Percentiles rank a stretch among this genome's conserved stretches.
Conservation (phyloP, 2,797 vertebrate species). For the Argyrosomus regius region DNA sequence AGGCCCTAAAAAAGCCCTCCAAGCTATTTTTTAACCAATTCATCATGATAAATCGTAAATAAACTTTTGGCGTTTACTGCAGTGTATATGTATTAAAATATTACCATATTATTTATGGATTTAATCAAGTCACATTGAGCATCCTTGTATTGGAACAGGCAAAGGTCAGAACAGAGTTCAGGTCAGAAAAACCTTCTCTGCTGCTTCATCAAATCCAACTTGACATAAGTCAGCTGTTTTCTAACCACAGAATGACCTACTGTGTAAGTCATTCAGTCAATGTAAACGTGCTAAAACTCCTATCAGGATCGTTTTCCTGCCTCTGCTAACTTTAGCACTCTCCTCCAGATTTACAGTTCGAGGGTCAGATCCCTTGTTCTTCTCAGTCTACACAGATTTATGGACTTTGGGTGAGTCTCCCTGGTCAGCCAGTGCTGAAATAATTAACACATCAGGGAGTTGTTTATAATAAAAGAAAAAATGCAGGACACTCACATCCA, state of each 20-base stretch:
- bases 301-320: conserved; percentile 68
- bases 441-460: conserved; percentile 69
- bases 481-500: background rate
- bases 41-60: background rate
- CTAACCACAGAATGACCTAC: conserved; percentile 41
- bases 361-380: conserved; percentile 69
- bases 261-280: conserved; percentile 60
- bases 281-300: conserved; percentile 65
- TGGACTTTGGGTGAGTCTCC: conserved; percentile 67
- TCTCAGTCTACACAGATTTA: conserved; percentile 73
- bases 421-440: conserved; percentile 61
- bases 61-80: background rate
- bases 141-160: background rate
- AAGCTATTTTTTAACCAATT: background rate
- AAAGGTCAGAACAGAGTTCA: conserved; percentile 14
- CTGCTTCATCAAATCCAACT: conserved; percentile 20
- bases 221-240: conserved; percentile 23
- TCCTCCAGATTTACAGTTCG: conserved; percentile 77
- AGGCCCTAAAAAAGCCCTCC: background rate
- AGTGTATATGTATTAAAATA: background rate
- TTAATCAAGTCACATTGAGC: background rate
- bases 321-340: conserved; percentile 59
- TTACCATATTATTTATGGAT: background rate
- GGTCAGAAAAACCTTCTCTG: conserved; percentile 1
- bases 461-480: conserved; percentile 59